Conservation (phyloP, 1,140 invertebrate genomes). For the Eufriesea mexicana region DNA sequence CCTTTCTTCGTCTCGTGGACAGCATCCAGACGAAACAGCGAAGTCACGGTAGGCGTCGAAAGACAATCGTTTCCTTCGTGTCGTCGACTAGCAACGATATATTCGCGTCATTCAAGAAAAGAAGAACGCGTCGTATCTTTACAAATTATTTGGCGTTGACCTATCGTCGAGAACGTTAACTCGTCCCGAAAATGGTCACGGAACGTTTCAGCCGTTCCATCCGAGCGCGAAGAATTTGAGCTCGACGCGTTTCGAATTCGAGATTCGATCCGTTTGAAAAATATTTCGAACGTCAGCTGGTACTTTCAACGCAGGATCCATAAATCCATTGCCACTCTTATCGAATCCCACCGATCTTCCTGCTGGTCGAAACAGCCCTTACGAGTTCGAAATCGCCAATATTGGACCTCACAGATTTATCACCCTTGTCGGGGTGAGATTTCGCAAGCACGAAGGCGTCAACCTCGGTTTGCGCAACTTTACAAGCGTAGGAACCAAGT, state of each 20-base stretch:
- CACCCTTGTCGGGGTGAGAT: not conserved
- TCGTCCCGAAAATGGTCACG: too few species aligned
- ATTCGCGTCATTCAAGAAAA: too few species aligned
- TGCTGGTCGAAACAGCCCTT: not conserved
- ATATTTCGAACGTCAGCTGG: too few species aligned
- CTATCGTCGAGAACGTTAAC: too few species aligned
- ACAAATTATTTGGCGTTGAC: not conserved
- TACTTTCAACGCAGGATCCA: too few species aligned
- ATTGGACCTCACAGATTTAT: not conserved
- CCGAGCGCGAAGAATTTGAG: too few species aligned
- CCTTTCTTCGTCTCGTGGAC: not conserved
- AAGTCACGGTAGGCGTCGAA: constrained; percentile 1
- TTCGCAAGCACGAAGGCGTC: not conserved
- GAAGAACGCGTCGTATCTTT: not conserved
- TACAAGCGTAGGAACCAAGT: not conserved
- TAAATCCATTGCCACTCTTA: not conserved
- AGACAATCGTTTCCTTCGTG: not conserved
- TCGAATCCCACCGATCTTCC: not conserved
- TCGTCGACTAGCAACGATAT: not conserved
- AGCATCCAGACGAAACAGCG: constrained; percentile 7
- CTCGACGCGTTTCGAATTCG: too few species aligned
- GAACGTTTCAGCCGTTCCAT: too few species aligned
- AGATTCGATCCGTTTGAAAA: too few species aligned
- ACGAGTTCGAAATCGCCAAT: not conserved
- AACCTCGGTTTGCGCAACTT: not conserved